Evolutionary conservation across 2,113 vertebrate genomes (phyloP).

Genomic region (Seriola rivoliana): DNA sequence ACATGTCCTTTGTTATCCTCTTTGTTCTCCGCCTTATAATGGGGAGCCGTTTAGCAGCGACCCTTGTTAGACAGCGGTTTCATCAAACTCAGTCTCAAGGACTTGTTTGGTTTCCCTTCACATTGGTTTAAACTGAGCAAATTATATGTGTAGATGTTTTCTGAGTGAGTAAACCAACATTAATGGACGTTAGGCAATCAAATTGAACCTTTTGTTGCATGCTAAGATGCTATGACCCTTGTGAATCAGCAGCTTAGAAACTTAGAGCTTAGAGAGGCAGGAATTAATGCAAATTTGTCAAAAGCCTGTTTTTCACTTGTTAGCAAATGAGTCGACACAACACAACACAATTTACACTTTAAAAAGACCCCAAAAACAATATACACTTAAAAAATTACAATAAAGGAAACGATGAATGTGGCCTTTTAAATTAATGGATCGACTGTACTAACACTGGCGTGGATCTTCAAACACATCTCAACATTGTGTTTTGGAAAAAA

Average conservation of each 20-base stretch:
- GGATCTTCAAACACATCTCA: conserved; percentile 50
- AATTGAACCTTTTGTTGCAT: conserved; percentile 22
- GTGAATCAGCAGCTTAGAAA: background rate
- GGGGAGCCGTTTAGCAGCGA: conserved; percentile 51
- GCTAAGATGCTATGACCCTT: conserved; percentile 7
- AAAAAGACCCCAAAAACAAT: conserved; percentile 2
- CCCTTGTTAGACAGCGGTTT: conserved; percentile 46
- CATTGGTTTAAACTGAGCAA: conserved; percentile 14
- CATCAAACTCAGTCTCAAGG: conserved; percentile 28
- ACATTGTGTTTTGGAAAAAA: conserved; percentile 67
- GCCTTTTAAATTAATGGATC: conserved; percentile 41
- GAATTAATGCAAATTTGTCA: conserved; percentile 20
- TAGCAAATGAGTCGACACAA: conserved; percentile 20
- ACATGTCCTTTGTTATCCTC: conserved; percentile 64
- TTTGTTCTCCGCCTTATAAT: conserved; percentile 74
- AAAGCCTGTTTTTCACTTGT: conserved; percentile 14
- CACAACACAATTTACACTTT: conserved; percentile 13
- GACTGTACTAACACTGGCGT: conserved; percentile 18
- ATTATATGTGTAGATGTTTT: conserved; percentile 47
- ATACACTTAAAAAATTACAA: background rate
- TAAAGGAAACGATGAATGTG: background rate
- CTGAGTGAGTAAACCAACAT: conserved; percentile 37
- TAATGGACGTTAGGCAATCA: conserved; percentile 22
- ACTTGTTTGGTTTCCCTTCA: conserved; percentile 40
- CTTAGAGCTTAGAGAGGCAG: background rate